Percentiles rank a stretch among this genome's conserved stretches.
Conservation (phyloP, 2,113 vertebrate species). For the Phocoena sinus region DNA sequence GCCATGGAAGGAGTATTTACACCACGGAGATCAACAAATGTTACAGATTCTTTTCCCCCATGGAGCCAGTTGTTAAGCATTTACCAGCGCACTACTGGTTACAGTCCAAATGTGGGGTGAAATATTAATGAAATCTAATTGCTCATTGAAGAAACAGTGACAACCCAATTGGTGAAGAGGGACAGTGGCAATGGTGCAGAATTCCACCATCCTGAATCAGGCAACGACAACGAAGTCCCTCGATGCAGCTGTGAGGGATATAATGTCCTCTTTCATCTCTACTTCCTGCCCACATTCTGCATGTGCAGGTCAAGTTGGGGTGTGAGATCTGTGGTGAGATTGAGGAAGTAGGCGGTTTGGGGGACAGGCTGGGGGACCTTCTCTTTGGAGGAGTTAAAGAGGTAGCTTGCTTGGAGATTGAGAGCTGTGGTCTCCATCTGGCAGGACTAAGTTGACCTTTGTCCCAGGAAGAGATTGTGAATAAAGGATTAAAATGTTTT, state of each 20-base stretch:
- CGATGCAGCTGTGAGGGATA: neutral
- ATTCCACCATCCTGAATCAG: neutral
- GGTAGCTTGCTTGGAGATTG: neutral
- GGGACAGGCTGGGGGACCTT: neutral
- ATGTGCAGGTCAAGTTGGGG: neutral
- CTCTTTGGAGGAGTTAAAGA: neutral
- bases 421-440: neutral
- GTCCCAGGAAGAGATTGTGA: neutral
- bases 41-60: neutral
- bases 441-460: neutral
- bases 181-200: neutral
- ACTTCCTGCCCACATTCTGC: neutral
- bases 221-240: neutral
- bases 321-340: neutral
- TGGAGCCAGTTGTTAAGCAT: neutral
- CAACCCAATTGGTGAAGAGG: neutral
- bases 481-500: neutral
- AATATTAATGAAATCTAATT: neutral
- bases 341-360: neutral
- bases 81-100: neutral
- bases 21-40: neutral
- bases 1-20: neutral
- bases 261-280: slow-evolving; percentile 31
- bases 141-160: neutral
- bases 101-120: neutral